Evolutionary conservation across 2,888 invertebrate species (phyloP).

Genomic region (Adelphocoris suturalis): DNA sequence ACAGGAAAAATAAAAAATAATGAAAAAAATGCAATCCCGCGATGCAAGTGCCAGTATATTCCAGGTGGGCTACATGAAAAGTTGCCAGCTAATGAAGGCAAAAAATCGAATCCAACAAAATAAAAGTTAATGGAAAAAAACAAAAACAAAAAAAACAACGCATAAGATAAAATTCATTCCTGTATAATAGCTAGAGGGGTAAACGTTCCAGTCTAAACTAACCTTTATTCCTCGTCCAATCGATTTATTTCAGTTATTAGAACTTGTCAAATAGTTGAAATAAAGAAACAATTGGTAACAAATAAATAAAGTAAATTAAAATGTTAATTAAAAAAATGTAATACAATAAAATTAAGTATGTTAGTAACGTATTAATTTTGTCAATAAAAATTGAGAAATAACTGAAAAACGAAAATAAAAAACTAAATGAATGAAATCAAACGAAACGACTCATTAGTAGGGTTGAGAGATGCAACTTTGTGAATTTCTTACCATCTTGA

Average conservation of each 20-base stretch:
- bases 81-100: slow-evolving; percentile 61
- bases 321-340: not conserved
- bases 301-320: slow-evolving; percentile 1
- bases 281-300: slow-evolving; percentile 13
- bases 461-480: slow-evolving; percentile 64
- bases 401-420: slow-evolving; percentile 1
- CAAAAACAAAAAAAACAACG: slow-evolving; percentile 25
- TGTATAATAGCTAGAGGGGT: slow-evolving; percentile 42
- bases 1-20: slow-evolving; percentile 29
- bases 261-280: not conserved
- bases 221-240: slow-evolving; percentile 60
- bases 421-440: slow-evolving; percentile 1
- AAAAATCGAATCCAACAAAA: not conserved
- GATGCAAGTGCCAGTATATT: slow-evolving; percentile 68
- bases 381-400: no score
- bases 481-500: slow-evolving; percentile 95
- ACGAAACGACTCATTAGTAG: slow-evolving; percentile 59
- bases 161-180: slow-evolving; percentile 62
- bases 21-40: slow-evolving; percentile 56
- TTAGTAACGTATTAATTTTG: no score
- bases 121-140: not conserved
- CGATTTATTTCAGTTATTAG: slow-evolving; percentile 24
- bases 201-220: slow-evolving; percentile 60
- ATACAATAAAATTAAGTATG: not conserved
- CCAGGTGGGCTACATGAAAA: slow-evolving; percentile 66